A percentile compares a stretch with the other conserved stretches of the same genome.
phyloP scores from a whole-genome alignment of 2,797 vertebrate genomes.

The Acestrorhynchus altus region DNA sequence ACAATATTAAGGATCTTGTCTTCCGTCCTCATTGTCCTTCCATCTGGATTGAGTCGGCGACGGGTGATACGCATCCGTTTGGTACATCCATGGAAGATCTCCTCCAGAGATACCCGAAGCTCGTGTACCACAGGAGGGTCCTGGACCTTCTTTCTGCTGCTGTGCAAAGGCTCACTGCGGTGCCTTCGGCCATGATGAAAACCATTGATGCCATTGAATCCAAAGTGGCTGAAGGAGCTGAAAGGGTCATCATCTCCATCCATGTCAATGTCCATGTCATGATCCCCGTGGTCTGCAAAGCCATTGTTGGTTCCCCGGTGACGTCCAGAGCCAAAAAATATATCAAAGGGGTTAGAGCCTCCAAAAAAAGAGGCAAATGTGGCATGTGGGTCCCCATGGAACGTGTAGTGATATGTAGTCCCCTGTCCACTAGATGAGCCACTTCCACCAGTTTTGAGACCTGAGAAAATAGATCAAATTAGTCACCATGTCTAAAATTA shows the following conservation, averaged over 20 bases:
- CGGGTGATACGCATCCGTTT: conserved; percentile 98
- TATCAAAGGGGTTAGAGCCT: conserved; percentile 96
- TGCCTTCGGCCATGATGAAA: conserved; percentile 80
- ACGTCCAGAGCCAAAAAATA: conserved; percentile 93
- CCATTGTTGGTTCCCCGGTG: conserved; percentile 85
- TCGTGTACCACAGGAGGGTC: conserved; percentile 96
- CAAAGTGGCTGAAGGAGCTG: conserved; percentile 88
- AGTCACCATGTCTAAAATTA: neutral
- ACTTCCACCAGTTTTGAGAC: conserved; percentile 92
- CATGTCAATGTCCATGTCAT: conserved; percentile 81
- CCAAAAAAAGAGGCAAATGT: conserved; percentile 98
- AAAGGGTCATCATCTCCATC: conserved; percentile 89
- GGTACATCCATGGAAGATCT: conserved; percentile 96
- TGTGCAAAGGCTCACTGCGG: conserved; percentile 80
- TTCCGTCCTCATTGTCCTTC: conserved; percentile 90
- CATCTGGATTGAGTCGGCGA: conserved; percentile 91
- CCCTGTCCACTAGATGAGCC: conserved; percentile 89
- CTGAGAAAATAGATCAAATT: conserved; percentile 65
- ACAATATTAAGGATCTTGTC: conserved; percentile 98
- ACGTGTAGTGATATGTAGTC: conserved; percentile 94
- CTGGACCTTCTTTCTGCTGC: conserved; percentile 85
- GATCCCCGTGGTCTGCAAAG: conserved; percentile 80
- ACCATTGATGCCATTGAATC: conserved; percentile 88
- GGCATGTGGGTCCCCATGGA: conserved; percentile 96
- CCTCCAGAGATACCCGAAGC: conserved; percentile 95